A percentile compares a stretch with the other conserved stretches of the same genome.
Conservation (phyloP, 2,797 vertebrate genomes). For the Sarcoramphus papa region DNA sequence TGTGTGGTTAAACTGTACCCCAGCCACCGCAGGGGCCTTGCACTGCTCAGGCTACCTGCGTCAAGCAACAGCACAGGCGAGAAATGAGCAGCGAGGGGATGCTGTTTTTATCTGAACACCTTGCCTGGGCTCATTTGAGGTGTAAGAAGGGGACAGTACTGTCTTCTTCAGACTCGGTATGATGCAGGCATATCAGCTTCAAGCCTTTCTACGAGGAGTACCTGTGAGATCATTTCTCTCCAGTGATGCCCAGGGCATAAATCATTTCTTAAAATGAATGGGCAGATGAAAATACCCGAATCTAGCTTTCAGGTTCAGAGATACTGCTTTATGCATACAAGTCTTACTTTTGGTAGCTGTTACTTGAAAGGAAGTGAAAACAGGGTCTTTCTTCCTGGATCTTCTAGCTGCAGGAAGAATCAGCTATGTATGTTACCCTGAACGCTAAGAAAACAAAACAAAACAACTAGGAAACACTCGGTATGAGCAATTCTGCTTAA, state of each 20-base stretch:
- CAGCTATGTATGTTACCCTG: neutral
- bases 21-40: neutral
- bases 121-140: neutral
- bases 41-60: neutral
- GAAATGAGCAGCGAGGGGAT: neutral
- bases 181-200: neutral
- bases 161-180: neutral
- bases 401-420: constrained; percentile 37
- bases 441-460: constrained; percentile 42
- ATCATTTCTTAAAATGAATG: neutral
- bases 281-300: neutral
- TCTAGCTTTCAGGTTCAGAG: neutral
- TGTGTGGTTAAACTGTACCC: neutral
- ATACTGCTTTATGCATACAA: neutral
- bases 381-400: constrained; percentile 50
- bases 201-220: neutral
- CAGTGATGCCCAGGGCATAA: neutral
- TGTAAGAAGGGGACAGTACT: neutral
- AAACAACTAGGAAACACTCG: constrained; percentile 16
- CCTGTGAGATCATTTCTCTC: neutral
- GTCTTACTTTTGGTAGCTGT: neutral
- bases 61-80: neutral
- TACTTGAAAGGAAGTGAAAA: constrained; percentile 31
- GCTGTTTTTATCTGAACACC: neutral
- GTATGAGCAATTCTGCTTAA: constrained; percentile 14